Conservation (phyloP, 2,797 vertebrate species). For the Chaenodraco wilsoni region DNA sequence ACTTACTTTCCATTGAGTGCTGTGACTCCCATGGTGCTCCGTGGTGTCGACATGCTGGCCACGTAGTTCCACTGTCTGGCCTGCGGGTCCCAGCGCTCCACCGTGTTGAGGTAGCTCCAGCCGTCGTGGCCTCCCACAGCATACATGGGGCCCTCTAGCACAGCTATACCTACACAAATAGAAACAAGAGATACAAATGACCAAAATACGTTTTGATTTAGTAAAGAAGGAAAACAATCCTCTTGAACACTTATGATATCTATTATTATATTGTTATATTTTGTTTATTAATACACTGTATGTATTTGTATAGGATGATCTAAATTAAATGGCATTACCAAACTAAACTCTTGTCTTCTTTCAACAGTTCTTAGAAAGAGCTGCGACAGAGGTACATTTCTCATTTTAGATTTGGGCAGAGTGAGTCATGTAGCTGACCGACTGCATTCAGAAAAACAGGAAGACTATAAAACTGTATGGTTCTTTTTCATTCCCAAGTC, state of each 20-base stretch:
- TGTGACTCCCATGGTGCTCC: conserved; percentile 95
- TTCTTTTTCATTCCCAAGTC: conserved; percentile 58
- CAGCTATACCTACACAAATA: conserved; percentile 87
- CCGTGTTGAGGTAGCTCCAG: conserved; percentile 98
- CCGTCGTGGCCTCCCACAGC: conserved; percentile 97
- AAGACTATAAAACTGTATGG: conserved; percentile 69
- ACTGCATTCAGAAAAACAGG: conserved; percentile 65
- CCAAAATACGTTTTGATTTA: neutral
- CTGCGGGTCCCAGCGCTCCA: conserved; percentile 98
- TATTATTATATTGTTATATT: neutral
- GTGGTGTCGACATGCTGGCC: conserved; percentile 96
- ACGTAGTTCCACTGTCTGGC: conserved; percentile 98
- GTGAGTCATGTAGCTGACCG: conserved; percentile 53
- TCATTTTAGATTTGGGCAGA: conserved; percentile 36
- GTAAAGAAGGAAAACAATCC: neutral
- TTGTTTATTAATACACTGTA: neutral
- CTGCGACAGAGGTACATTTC: conserved; percentile 16
- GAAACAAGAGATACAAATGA: conserved; percentile 2
- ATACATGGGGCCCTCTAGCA: conserved; percentile 98
- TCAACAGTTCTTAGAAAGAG: conserved; percentile 39
- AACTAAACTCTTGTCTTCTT: conserved; percentile 16
- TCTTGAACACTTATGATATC: neutral
- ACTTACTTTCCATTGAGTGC: conserved; percentile 96
- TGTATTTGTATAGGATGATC: neutral
- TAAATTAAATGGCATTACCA: neutral